Percentiles rank a stretch among this genome's conserved stretches.
Evolutionary conservation across 2,797 vertebrate genomes (phyloP).

Genomic region (Xenentodon cancila): DNA sequence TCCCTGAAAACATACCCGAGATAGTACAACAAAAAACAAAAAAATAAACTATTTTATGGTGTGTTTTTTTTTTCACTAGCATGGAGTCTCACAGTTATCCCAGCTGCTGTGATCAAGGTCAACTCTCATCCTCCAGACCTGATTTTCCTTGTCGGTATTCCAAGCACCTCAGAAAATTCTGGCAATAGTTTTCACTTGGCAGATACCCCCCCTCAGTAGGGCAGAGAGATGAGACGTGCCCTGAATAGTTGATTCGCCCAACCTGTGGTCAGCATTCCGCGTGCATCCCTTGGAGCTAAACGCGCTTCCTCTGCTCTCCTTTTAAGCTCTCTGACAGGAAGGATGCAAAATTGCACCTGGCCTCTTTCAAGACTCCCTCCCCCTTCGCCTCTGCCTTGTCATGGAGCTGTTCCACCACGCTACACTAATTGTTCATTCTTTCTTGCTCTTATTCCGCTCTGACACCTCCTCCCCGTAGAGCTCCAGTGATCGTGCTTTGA

Average conservation of each 20-base stretch:
- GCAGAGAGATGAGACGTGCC: slow-evolving; percentile 61
- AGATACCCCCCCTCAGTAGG: slow-evolving; percentile 71
- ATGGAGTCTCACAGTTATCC: slow-evolving; percentile 37
- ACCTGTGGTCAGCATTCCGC: slow-evolving; percentile 78
- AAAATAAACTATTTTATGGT: slow-evolving; percentile 4
- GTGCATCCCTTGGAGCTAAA: slow-evolving; percentile 75
- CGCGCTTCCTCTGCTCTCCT: slow-evolving; percentile 74
- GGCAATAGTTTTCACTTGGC: slow-evolving; percentile 79
- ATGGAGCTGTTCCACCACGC: slow-evolving; percentile 60
- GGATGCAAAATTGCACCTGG: slow-evolving; percentile 81
- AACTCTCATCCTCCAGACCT: slow-evolving; percentile 67
- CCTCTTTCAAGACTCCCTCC: slow-evolving; percentile 67
- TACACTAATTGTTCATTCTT: slow-evolving; percentile 71
- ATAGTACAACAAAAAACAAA: slow-evolving; percentile 13
- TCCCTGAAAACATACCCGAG: no score
- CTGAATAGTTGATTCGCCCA: slow-evolving; percentile 79
- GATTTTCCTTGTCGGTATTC: slow-evolving; percentile 79
- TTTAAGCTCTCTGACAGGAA: slow-evolving; percentile 77
- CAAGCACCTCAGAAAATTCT: slow-evolving; percentile 71
- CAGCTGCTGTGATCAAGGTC: slow-evolving; percentile 72
- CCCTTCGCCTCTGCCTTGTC: slow-evolving; percentile 40
- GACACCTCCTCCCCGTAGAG: slow-evolving; percentile 64
- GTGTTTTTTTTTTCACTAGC: slow-evolving; percentile 23
- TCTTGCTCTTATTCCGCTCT: slow-evolving; percentile 56
- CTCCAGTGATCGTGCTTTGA: slow-evolving; percentile 51